Evolutionary conservation across 2,797 vertebrate genomes (phyloP).

Genomic region (Enteromius paludinosus): DNA sequence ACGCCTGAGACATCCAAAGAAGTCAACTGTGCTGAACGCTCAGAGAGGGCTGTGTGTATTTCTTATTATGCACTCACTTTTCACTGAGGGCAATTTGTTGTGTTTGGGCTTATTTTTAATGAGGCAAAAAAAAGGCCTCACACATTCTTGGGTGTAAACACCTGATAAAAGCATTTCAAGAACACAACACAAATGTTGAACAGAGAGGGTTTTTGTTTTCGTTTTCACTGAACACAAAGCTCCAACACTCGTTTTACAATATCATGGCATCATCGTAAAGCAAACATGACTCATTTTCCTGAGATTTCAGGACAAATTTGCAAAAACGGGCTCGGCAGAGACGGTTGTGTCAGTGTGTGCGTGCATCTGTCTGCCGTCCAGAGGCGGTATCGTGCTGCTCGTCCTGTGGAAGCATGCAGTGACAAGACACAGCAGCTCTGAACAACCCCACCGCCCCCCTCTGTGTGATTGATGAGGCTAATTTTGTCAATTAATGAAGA

Average conservation of each 20-base stretch:
- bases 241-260: slow-evolving; percentile 17
- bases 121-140: slow-evolving; percentile 27
- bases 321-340: not conserved
- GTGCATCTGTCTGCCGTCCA: slow-evolving; percentile 67
- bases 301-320: slow-evolving; percentile 4
- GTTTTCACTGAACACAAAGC: not conserved
- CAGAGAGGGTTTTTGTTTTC: slow-evolving; percentile 4
- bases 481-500: slow-evolving; percentile 85
- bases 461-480: slow-evolving; percentile 82
- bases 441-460: slow-evolving; percentile 25
- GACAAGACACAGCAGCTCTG: slow-evolving; percentile 68
- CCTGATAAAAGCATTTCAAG: slow-evolving; percentile 37
- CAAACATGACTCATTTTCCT: not conserved
- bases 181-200: slow-evolving; percentile 34
- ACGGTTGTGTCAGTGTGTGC: not conserved
- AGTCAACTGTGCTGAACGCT: slow-evolving; percentile 41
- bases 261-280: slow-evolving; percentile 27
- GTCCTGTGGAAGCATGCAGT: slow-evolving; percentile 70
- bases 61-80: slow-evolving; percentile 31
- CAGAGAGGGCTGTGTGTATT: slow-evolving; percentile 42
- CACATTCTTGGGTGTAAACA: slow-evolving; percentile 38
- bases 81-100: slow-evolving; percentile 43
- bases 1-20: slow-evolving; percentile 40
- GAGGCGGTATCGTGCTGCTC: slow-evolving; percentile 71
- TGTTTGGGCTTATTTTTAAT: slow-evolving; percentile 46